Conservation (phyloP, 2,113 vertebrate species). For the Macrotis lagotis region DNA sequence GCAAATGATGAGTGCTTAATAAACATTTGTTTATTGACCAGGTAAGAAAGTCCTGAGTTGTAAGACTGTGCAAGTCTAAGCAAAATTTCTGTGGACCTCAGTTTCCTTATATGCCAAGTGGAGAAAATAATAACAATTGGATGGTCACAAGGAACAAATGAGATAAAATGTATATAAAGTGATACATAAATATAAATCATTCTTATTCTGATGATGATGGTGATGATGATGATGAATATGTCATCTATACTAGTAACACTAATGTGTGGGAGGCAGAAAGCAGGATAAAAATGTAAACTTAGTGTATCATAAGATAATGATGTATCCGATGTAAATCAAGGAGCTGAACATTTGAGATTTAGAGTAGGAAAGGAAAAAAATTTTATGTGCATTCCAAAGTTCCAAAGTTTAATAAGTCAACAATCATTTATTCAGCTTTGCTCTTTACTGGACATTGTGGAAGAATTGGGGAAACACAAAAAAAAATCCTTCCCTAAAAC, state of each 20-base stretch:
- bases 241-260: not conserved
- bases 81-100: not conserved
- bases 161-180: not conserved
- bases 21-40: not conserved
- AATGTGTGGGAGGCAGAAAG: not conserved
- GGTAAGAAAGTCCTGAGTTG: not conserved
- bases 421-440: not conserved
- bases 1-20: not conserved
- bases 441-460: not conserved
- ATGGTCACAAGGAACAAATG: not conserved
- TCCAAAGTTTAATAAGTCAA: not conserved
- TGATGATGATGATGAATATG: too few species aligned
- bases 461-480: not conserved
- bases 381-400: not conserved
- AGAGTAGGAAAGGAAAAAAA: not conserved
- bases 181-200: too few species aligned
- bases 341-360: not conserved
- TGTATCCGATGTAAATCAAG: not conserved
- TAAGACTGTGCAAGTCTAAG: not conserved
- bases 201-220: too few species aligned
- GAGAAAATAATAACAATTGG: not conserved
- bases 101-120: not conserved
- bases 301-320: not conserved
- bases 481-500: not conserved
- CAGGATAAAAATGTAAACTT: not conserved